phyloP scores from a whole-genome alignment of 2,113 vertebrate species.

The Rhinopithecus roxellana region DNA sequence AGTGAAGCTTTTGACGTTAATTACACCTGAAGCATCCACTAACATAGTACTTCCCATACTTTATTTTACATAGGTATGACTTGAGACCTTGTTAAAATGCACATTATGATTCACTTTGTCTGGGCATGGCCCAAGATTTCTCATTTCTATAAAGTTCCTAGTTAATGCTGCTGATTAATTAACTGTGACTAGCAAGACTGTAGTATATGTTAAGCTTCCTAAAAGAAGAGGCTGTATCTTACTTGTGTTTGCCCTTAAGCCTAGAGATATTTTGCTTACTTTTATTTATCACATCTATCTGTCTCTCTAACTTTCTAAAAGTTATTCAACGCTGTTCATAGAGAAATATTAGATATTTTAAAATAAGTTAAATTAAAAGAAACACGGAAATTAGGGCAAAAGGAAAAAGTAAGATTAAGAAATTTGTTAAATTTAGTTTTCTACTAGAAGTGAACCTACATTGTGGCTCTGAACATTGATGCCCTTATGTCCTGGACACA shows the following conservation, averaged over 20 bases:
- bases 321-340: background rate
- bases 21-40: background rate
- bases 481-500: background rate
- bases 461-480: background rate
- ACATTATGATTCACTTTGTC: background rate
- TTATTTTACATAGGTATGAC: background rate
- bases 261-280: background rate
- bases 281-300: background rate
- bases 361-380: background rate
- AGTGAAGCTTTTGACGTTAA: background rate
- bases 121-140: background rate
- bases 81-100: background rate
- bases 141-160: background rate
- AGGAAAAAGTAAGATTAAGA: background rate
- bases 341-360: background rate
- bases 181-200: background rate
- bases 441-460: background rate
- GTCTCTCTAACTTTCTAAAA: background rate
- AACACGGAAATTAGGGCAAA: background rate
- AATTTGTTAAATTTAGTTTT: constrained; percentile 8
- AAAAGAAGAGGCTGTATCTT: background rate
- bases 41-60: background rate
- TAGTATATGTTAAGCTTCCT: background rate
- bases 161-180: background rate
- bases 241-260: background rate